Evolutionary conservation across 1,140 invertebrate species (phyloP).

Genomic region (Anoplolepis gracilipes): DNA sequence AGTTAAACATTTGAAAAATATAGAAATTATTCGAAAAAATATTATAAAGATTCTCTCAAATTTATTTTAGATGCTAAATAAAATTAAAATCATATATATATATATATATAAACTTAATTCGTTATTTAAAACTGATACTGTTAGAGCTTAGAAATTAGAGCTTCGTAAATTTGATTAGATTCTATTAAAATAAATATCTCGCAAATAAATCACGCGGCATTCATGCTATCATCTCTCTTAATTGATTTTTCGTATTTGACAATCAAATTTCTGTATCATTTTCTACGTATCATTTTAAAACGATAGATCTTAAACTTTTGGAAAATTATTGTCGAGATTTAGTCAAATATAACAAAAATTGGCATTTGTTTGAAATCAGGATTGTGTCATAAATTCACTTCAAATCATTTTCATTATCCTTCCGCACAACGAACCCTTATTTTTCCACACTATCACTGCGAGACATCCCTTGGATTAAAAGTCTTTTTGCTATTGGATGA

Average conservation of each 20-base stretch:
- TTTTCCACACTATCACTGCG: constrained; percentile 4
- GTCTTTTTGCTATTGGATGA: not conserved
- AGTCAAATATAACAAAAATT: not conserved
- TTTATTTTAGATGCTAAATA: no score
- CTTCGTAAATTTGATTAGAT: no score
- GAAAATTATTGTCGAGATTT: not conserved
- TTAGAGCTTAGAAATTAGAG: no score
- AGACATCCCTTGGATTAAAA: not conserved
- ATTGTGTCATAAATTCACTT: not conserved
- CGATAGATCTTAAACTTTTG: not conserved
- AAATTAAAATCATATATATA: no score
- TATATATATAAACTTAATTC: no score
- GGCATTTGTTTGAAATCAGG: not conserved
- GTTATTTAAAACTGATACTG: no score
- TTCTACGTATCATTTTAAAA: not conserved
- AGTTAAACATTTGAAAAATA: no score
- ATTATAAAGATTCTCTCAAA: no score
- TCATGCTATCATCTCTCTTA: not conserved
- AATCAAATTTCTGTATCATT: not conserved
- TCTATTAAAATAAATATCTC: not conserved
- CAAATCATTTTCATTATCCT: not conserved
- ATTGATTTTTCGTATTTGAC: not conserved
- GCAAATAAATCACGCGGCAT: not conserved
- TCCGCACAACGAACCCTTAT: constrained; percentile 25
- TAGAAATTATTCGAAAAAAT: no score